Evolutionary conservation across 2,113 vertebrate genomes (phyloP), one percentile per base, ranked within the genome.

Genomic region (Melanocharis versteri): DNA sequence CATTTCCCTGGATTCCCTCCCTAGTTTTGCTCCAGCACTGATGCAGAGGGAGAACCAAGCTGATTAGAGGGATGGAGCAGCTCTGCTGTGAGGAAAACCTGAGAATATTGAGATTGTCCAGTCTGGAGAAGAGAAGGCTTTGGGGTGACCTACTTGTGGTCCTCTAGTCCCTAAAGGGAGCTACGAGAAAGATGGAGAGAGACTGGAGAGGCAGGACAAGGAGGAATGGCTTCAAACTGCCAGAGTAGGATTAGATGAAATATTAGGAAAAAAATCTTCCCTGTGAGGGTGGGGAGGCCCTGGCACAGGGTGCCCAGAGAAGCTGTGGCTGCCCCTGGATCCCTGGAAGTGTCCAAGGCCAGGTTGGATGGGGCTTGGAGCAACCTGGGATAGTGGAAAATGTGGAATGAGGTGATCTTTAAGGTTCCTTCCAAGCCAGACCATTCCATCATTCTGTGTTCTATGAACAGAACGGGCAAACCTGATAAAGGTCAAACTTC

Each of bases 251-350:
- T 37, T 44, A 28, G 28, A 7, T 39, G 13, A 20, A 37, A n/a
- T 39, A 66, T 30, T 39, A 21, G 20, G 23, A 7, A 33, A 21
- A 44, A 39, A 39, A 24, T 28, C 15, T 16, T 66, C 4, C 1
- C 19, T 45, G 5, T 20, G 61, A 60, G 61, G 33, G 53, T 45
- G 33, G 1, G 9, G 27, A 58, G 4, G 10, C 27, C 0, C 22
- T 58, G 28, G 51, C 0, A 39, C 4, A 30, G 3, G 35, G 0
- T 58, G 1, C 0, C 14, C 58, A 66, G 77, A 45, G 51, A 11
- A 73, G 45, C 37, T 81, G 31, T 81, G 68, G 51, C 37, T 81
- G 44, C 15, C 33, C 13, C 23, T 61, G 54, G 12, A 39, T 66
- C 27, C 37, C 15, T 82, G 51, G 51, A 14, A 58, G 28, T 82